phyloP scores from a whole-genome alignment of 30 jellyfish, hydroid and myxozoan genomes.

The Pseudorhiza aurosa region DNA sequence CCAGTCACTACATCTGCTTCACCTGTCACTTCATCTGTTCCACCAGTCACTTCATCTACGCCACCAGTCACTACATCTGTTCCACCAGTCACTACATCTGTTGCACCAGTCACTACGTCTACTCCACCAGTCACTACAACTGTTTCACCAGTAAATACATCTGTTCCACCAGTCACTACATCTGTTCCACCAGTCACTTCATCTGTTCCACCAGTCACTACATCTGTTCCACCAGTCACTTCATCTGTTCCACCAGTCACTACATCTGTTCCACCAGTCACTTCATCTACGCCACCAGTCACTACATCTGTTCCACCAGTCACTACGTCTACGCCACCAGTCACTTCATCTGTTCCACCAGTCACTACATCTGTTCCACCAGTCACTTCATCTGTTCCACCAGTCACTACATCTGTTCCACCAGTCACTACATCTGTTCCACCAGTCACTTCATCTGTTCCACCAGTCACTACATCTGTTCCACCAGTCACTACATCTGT shows the following conservation, averaged over 20 bases:
- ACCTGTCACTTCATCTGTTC: not conserved
- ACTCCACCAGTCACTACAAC: not conserved
- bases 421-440: not conserved
- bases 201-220: not conserved
- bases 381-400: not conserved
- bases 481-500: not conserved
- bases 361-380: slow-evolving; percentile 4
- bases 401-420: not conserved
- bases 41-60: not conserved
- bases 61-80: not conserved
- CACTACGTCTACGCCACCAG: slow-evolving; percentile 1
- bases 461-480: slow-evolving; percentile 2
- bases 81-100: not conserved
- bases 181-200: not conserved
- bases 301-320: not conserved
- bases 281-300: not conserved
- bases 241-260: not conserved
- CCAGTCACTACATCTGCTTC: not conserved
- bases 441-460: slow-evolving; percentile 1
- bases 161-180: not conserved
- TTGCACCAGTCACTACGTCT: not conserved
- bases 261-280: not conserved
- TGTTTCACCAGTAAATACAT: not conserved
- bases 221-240: slow-evolving; percentile 4
- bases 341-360: not conserved